phyloP scores from a whole-genome alignment of 2,888 invertebrate species.

The Odontomyia ornata region DNA sequence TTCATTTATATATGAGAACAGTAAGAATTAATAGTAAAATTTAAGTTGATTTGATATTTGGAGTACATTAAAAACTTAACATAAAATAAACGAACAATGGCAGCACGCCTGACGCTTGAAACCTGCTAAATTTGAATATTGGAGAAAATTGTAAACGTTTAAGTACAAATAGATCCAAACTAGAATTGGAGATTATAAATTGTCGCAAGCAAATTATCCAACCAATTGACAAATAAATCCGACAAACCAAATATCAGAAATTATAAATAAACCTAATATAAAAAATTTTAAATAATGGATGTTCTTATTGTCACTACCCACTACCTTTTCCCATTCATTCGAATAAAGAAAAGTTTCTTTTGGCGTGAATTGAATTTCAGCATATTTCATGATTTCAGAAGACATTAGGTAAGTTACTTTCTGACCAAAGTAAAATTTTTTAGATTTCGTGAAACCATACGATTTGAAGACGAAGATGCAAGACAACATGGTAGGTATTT shows the following conservation, averaged over 20 bases:
- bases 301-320: conserved; percentile 10
- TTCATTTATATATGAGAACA: conserved; percentile 40
- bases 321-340: no score
- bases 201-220: conserved; percentile 17
- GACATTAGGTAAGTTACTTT: no score
- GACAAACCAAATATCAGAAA: conserved; percentile 37
- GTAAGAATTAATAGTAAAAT: conserved; percentile 38
- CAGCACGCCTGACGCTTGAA: background rate
- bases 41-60: conserved; percentile 39
- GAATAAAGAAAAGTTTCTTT: no score
- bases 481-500: no score
- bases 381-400: no score
- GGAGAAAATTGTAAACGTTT: conserved; percentile 26
- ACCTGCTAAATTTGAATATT: background rate
- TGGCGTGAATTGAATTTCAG: no score
- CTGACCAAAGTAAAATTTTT: no score
- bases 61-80: background rate
- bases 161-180: conserved; percentile 35
- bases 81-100: background rate
- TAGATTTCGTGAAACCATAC: no score
- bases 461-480: no score
- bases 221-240: conserved; percentile 33
- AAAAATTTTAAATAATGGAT: conserved; percentile 16
- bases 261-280: conserved; percentile 38
- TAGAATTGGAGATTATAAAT: conserved; percentile 25